Base-by-base conservation (phyloP, 1,140 invertebrate species). In the Helicoverpa armigera region DNA sequence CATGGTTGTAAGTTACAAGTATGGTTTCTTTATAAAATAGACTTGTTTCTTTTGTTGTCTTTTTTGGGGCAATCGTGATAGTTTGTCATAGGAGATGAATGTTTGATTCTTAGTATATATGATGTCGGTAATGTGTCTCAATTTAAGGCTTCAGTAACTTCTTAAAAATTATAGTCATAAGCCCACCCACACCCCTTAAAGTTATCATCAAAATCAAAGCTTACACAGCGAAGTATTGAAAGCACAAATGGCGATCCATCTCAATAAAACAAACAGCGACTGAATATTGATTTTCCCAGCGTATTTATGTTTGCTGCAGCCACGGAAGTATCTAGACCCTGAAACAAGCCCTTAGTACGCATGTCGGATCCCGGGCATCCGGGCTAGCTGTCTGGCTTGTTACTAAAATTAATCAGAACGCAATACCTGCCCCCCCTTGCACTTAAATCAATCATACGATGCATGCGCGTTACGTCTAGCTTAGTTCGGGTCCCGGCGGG, bases 381-480 rank as follows among this genome's bases (percentile, higher is more conserved):
- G 29, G 53, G 58, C 23, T 61, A 31, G 58, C 58, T 29, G 18
- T 5, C n/a, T 58, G 14, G 16, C 58, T 63, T 16, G 74, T 43
- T 56, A 5, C 65, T 79, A 70, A 79, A 79, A 79, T 70, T 69
- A 69, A 58, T 50, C 43, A 54, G 12, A 48, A 69, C 76, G 60
- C 29, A 56, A 63, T 69, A 65, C 51, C 73, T 61, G 16, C 18
- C 65, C 76, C 63, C 48, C 14, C 70, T 61, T 79, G 76, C 76
- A 79, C 56, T 79, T 79, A 54, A 79, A 79, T 79, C 76, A 79
- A 79, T 79, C 63, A 70, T 70, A 53, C n/a, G 54, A 79, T 79
- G 76, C 76, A 78, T 78, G 76, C 76, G 76, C 76, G 63, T 11
- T 67, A 54, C 75, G 60, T 65, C 60, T 76, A 31, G 60, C 18